Evolutionary conservation across 2,113 vertebrate species (phyloP), one percentile per base, ranked within the genome.

Genomic region (Gallinago paraguaiae): DNA sequence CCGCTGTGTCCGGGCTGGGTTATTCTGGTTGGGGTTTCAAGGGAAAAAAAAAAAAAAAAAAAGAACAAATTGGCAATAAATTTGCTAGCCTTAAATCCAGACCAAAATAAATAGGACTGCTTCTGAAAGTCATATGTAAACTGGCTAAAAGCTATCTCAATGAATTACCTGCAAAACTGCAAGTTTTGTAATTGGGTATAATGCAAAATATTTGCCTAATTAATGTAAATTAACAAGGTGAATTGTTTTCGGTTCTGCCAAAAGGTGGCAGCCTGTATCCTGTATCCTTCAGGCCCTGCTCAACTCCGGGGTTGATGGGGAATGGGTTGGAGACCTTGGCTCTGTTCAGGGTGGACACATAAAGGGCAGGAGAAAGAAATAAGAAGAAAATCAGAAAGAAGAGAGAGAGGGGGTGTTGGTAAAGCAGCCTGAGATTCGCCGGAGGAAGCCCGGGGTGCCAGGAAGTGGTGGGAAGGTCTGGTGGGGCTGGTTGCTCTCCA

Each of bases 181-280:
- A 31, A 17, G 9, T 1, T 17, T 57, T 12, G 2, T 53, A 23
- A 12, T 0, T 10, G 57, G 64, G 25, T 48, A 12, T 15, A 25
- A 48, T 1, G 39, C 35, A 61, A 65, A 24, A 74, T 48, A n/a
- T 27, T 31, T 6, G 9, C 37, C 71, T 79, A 82, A 91, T 87
- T 41, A 82, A 51, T 31, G 10, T 9, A 22, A 82, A n/a, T 41
- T 7, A 80, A 18, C 5, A 2, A 17, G 0, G 15, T 22, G 61
- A 7, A 31, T 20, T 24, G 31, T 81, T 43, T 43, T 3, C 0
- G 0, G 2, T 59, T 68, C 60, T 86, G 76, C 95, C 94, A 81
- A 92, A 72, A 94, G 95, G 86, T 93, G 95, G 96, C 94, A 97
- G 90, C 82, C 91, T 74, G 7, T 8, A 17, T 75, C 78, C 39